Evolutionary conservation across 2,888 invertebrate genomes (phyloP).

Genomic region (Cryptus viduatorius): DNA sequence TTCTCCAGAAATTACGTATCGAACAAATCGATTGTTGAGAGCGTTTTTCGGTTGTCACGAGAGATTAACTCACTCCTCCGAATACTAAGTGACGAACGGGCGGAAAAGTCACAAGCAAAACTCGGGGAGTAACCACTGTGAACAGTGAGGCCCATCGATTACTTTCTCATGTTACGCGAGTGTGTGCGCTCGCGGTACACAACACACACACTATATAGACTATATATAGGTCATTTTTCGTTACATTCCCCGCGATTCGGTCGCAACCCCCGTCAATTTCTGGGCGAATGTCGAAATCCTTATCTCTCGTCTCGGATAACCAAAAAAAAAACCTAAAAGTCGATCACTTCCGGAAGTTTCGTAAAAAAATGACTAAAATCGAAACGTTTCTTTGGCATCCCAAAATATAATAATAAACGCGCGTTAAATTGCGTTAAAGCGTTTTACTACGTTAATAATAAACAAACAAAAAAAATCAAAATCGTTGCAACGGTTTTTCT

Average conservation of each 20-base stretch:
- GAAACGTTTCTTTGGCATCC: background rate
- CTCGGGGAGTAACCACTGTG: conserved; percentile 17
- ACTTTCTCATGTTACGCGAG: conserved; percentile 63
- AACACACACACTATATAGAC: background rate
- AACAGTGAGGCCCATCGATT: conserved; percentile 50
- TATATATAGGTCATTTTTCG: conserved; percentile 21
- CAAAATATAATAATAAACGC: background rate
- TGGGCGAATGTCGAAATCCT: background rate
- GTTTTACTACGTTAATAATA: background rate
- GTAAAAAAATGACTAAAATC: too few relatives aligned
- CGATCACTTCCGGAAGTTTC: too few relatives aligned
- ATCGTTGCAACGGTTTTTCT: background rate
- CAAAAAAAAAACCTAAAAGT: background rate
- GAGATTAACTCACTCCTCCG: conserved; percentile 15
- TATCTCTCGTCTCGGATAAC: conserved; percentile 1
- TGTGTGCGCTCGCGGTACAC: conserved; percentile 4
- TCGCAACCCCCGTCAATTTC: background rate
- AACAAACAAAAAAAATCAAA: background rate
- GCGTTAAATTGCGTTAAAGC: background rate
- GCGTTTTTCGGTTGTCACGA: background rate
- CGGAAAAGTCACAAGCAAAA: conserved; percentile 42
- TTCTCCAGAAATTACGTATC: background rate
- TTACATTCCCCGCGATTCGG: background rate
- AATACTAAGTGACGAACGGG: conserved; percentile 24
- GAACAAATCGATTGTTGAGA: background rate